Evolutionary conservation across 23 tunicate genomes (phyloP), one percentile per base, ranked within the genome.

Genomic region (Ascidia mentula): DNA sequence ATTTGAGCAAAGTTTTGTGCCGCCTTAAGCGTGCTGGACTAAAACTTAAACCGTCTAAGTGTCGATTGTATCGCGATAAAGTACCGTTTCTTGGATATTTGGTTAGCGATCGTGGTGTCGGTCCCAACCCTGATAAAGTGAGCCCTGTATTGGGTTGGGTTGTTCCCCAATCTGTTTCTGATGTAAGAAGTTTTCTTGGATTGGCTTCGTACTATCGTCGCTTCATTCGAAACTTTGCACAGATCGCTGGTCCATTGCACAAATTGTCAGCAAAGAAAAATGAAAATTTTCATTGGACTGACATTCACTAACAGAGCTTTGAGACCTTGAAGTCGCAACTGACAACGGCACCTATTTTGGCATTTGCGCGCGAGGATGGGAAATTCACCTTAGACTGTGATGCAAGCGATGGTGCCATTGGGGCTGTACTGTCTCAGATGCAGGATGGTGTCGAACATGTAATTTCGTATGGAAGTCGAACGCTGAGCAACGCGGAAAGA

Each of bases 391-490:
- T 53, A 28, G 13, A 53, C 24, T 53, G 65, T 9, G 65, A 53
- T 9, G 65, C 65, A 3, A 53, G 65, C 65, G 65, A 26, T 20
- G 24, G 65, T n/a, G 79, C 86, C 6, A 42, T 82, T 6, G 86
- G 79, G 5, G 73, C 78, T 74, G 79, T 82, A 31, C 46, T 82
- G 31, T 61, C 46, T 35, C 79, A 82, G 36, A 31, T 71, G 36
- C 69, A 40, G 1, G 69, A 72, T 31, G 85, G 85, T 12, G 34
- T 35, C 28, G 45, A 73, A 37, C 36, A 42, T 18, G 85, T 81
- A 9, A 45, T 85, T 7, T 76, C 82, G 18, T 79, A 81, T 38
- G 85, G 77, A 18, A 71, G 85, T 34, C 53, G 73, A 22, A 33
- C 69, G 7, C 36, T 81, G 31, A 46, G 69, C 31, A 38, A 60